These are phyloP conservation scores for Pitta sordida DNA, from an alignment of 2,113 vertebrate species.

Conservation along the genomic window DNA sequence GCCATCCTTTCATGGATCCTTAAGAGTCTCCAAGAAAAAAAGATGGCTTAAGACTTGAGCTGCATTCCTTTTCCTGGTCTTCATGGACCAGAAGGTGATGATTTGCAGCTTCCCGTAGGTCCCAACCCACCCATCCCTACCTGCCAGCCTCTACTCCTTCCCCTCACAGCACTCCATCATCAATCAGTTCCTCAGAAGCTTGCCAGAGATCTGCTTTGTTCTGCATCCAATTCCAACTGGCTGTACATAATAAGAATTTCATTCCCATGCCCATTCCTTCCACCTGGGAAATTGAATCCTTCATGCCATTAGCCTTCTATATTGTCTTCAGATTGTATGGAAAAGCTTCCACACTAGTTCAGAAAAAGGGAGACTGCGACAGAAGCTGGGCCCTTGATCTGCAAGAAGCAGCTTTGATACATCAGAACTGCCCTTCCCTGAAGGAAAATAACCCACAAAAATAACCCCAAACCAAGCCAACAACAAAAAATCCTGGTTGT, in stretches of 20 bases:
- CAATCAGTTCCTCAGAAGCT: conserved; percentile 21
- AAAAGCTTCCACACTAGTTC: neutral
- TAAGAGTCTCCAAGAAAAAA: conserved; percentile 27
- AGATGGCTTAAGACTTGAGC: neutral
- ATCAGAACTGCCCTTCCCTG: neutral
- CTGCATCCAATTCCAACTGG: conserved; percentile 44
- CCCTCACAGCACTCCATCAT: neutral
- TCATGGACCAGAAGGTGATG: neutral
- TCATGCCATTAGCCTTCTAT: conserved; percentile 1
- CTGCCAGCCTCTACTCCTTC: neutral
- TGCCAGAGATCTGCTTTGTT: conserved; percentile 54
- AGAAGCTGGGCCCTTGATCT: neutral
- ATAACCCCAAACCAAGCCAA: neutral
- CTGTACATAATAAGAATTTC: conserved; percentile 27
- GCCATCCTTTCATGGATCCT: conserved; percentile 11
- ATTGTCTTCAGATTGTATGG: neutral
- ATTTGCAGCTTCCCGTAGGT: neutral
- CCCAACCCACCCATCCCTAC: neutral
- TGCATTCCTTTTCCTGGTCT: neutral
- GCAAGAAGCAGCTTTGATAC: neutral
- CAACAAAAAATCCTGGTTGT: too few relatives aligned
- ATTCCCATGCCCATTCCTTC: neutral
- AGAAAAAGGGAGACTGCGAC: neutral
- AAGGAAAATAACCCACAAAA: too few relatives aligned
- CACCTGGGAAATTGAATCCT: conserved; percentile 16